Percentiles rank a stretch among this genome's conserved stretches.
Evolutionary conservation across 2,113 vertebrate species (phyloP).

Genomic region (Turdus rufiventris): DNA sequence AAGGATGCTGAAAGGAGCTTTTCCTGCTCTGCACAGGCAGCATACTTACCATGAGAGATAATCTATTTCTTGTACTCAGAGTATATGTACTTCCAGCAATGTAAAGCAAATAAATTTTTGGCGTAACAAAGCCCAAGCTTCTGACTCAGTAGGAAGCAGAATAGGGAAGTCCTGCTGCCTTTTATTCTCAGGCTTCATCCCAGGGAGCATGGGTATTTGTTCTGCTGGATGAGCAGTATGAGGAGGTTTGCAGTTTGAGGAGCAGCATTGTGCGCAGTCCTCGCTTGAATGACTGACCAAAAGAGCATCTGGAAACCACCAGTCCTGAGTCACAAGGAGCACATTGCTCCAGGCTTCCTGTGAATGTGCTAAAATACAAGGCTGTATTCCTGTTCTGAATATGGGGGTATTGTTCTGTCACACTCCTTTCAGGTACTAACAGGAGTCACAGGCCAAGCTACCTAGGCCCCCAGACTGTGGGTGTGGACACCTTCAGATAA

Average conservation of each 20-base stretch:
- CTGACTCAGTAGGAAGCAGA: neutral
- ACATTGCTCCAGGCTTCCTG: neutral
- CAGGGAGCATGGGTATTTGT: neutral
- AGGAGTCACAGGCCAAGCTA: neutral
- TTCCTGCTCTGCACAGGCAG: neutral
- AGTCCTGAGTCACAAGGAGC: neutral
- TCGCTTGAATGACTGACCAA: neutral
- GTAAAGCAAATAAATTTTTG: neutral
- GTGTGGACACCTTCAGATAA: neutral
- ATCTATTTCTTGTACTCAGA: neutral
- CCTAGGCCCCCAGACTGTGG: neutral
- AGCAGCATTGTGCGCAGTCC: fast-evolving
- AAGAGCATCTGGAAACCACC: conserved; percentile 17
- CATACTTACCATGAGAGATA: neutral
- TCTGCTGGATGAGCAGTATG: neutral
- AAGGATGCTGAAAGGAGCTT: neutral
- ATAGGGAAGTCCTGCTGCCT: neutral
- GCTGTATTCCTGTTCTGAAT: neutral
- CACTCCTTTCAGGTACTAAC: neutral
- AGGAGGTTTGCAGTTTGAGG: neutral
- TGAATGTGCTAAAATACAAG: neutral
- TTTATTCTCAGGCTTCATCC: neutral
- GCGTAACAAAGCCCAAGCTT: neutral
- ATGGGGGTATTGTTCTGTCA: neutral
- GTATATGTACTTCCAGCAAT: neutral